Evolutionary conservation across 1,140 invertebrate species (phyloP).

Genomic region (Ceratosolen fusciceps): DNA sequence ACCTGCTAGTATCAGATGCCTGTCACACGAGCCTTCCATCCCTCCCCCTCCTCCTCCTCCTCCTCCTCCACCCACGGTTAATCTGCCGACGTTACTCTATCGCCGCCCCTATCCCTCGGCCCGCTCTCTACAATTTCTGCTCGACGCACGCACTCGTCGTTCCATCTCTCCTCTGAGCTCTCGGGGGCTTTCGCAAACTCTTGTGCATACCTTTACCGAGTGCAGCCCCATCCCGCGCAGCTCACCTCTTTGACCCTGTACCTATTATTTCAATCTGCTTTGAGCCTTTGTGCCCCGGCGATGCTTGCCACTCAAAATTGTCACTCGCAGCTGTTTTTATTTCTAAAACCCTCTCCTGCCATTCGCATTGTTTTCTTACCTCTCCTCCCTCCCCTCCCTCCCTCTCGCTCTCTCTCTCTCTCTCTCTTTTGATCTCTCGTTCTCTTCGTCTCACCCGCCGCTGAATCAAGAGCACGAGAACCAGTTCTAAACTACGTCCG

Average conservation of each 20-base stretch:
- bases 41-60: not conserved
- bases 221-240: not conserved
- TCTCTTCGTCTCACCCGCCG: too few species aligned
- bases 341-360: too few species aligned
- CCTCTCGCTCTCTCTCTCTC: too few species aligned
- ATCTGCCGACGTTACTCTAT: too few species aligned
- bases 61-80: too few species aligned
- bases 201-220: not conserved
- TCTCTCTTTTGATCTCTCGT: too few species aligned
- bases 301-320: not conserved
- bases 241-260: not conserved
- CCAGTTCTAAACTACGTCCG: too few species aligned
- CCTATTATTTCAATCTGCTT: not conserved
- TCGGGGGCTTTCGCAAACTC: not conserved
- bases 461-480: too few species aligned
- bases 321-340: not conserved
- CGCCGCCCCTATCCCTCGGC: slow-evolving; percentile 10
- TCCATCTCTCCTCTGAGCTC: not conserved
- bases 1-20: slow-evolving; percentile 64
- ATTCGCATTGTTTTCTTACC: too few species aligned
- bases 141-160: not conserved
- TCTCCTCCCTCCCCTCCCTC: too few species aligned
- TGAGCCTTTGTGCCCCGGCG: not conserved
- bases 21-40: slow-evolving; percentile 52
- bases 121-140: not conserved